Conservation (phyloP, 2,888 invertebrate genomes). For the Erpobdella octoculata region DNA sequence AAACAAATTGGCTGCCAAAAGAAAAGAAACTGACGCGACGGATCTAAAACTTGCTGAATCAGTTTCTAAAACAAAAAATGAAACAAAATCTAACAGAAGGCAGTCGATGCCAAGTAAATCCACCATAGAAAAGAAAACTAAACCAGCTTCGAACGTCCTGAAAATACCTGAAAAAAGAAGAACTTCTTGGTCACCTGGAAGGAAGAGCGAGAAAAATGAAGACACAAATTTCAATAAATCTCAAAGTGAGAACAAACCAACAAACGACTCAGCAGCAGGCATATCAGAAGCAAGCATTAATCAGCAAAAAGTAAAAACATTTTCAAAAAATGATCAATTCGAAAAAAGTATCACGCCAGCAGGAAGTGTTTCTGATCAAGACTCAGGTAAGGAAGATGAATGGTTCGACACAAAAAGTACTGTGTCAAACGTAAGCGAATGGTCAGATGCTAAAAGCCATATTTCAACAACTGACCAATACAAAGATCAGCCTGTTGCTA, state of each 20-base stretch:
- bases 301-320: neutral
- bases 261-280: neutral
- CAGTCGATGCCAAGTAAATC: no score
- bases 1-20: no score
- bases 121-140: neutral
- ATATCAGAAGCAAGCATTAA: neutral
- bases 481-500: neutral
- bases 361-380: neutral
- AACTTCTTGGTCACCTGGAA: no score
- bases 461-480: neutral
- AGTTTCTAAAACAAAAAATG: neutral
- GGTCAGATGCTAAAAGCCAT: constrained; percentile 3
- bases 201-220: no score
- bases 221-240: no score
- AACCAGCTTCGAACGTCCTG: neutral
- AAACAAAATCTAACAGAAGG: neutral
- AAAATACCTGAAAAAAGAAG: neutral
- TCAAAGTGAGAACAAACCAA: no score
- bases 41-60: neutral
- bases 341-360: no score
- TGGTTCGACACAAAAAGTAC: constrained; percentile 16
- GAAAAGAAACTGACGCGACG: neutral
- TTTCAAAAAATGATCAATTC: no score
- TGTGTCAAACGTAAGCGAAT: neutral
- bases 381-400: neutral